Evolutionary conservation across 2,797 vertebrate genomes (phyloP).

Genomic region (Miichthys miiuy): DNA sequence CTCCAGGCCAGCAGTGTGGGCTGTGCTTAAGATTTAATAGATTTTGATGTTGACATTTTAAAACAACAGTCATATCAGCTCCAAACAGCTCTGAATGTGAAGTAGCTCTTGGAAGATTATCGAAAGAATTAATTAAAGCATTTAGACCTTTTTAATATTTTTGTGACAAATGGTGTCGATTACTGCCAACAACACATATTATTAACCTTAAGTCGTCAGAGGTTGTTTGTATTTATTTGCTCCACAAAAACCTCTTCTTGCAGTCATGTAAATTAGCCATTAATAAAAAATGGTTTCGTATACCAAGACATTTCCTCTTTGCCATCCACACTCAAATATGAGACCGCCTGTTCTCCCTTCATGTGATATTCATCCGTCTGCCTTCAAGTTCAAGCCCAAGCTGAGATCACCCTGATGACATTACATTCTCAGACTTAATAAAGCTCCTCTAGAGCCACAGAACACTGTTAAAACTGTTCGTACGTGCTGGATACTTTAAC

Average conservation of each 20-base stretch:
- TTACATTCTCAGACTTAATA: neutral
- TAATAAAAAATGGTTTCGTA: no score
- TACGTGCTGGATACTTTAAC: neutral
- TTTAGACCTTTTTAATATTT: neutral
- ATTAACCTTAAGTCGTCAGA: neutral
- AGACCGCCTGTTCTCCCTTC: no score
- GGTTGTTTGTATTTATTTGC: neutral
- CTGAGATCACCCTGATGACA: neutral
- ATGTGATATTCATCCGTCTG: neutral
- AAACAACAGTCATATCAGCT: conserved; percentile 4
- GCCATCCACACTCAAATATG: no score
- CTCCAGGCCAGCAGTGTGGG: conserved; percentile 7
- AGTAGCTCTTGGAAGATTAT: neutral
- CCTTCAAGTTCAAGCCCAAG: neutral
- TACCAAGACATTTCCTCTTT: no score
- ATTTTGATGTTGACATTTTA: conserved; percentile 37
- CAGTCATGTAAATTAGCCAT: no score
- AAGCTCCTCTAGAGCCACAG: neutral
- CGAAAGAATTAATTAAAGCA: neutral
- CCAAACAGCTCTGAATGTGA: neutral
- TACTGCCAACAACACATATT: neutral
- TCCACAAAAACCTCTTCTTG: neutral
- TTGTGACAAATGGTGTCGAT: neutral
- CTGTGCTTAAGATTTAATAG: conserved; percentile 24
- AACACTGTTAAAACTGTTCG: neutral